Evolutionary conservation across 2,113 vertebrate genomes (phyloP), one percentile per base, ranked within the genome.

Genomic region (Galbula dea): DNA sequence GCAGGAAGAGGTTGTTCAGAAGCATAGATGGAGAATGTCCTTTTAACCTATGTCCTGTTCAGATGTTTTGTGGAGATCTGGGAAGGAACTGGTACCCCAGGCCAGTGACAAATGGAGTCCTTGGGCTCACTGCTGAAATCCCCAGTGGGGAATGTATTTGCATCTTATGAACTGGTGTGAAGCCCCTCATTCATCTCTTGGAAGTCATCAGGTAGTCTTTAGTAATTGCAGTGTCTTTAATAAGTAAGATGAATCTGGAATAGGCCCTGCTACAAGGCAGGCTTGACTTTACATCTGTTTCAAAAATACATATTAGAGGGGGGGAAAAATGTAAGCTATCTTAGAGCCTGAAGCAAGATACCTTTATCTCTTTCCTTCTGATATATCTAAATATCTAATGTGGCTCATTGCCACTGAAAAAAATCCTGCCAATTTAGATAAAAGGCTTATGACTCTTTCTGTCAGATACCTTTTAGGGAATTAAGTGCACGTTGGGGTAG

Each of bases 301-400:
- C 15, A 91, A 86, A 87, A 48, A 67, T 81, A 73, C 21, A 14
- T 77, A 41, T 72, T 75, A 61, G 15, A 45, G 24, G 12, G 45
- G 10, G 26, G 8, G 19, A 24, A 52, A 89, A 86, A 20, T 36
- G 12, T 59, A 66, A 87, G n/a, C 17, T 83, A 3, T 88, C 29
- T n/a, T 74, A 46, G 68, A 86, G 19, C 49, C 71, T 51, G 59
- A 83, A 94, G 86, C 51, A 83, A 66, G 24, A 59, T 72, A 30
- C 23, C 58, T 83, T 90, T 90, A 39, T 93, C 65, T 93, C 82
- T 89, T 88, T 62, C 54, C 43, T 66, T 89, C 39, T 90, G 77
- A 57, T 39, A 29, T 86, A 83, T 45, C 41, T 85, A 73, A 86
- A 68, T 93, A 80, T 66, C 58, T 76, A 10, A 36, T 74, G 29